Base-by-base conservation (phyloP, 2,888 invertebrate genomes). In the Drosophila antonietae region DNA sequence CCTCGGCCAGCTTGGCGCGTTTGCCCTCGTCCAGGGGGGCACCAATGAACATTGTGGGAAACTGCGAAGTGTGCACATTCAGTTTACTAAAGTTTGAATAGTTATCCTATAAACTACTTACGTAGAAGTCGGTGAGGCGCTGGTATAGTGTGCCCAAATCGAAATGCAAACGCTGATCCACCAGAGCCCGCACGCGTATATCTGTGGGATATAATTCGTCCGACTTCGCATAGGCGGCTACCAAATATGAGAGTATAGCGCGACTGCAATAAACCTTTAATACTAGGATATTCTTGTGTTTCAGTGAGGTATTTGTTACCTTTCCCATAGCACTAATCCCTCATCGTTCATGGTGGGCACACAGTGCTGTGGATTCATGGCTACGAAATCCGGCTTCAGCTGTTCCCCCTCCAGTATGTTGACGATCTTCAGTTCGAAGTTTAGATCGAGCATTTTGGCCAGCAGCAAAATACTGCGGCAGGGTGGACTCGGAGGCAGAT, bases 191-290 rank as follows among this genome's bases (percentile, higher is more conserved):
- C 52, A 93, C 93, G 69, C 94, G 94, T 0, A 94, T 91, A 75
- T 95, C 95, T 71, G 93, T 94, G 0, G 95, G 95, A 88, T 94
- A 95, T 15, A 95, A 91, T 9, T 93, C 92, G 74, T 95, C 94
- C 62, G 94, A 94, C 79, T 95, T 94, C 41, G 91, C 95, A 85
- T 95, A 95, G 77, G 94, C 93, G 57, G 94, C 93, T 2, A 93
- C 94, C 85, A 95, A 90, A 88, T 95, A 95, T 14, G 94, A 91
- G 85, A 95, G 92, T 69, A 95, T 95, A 0, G 95, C 93, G 6
- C 93, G 93, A 78, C 93, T 93, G 53, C 0, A 51, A 28, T 23
- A 1, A 15, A 20, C 0, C n/a, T 20, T 20, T 14, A 14, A 20
- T 12, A 7, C 3, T 18, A 8, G 5, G 3, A 14, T 14, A 4